Base-by-base conservation (phyloP, 2,888 invertebrate species). In the Cephus pygmeus region DNA sequence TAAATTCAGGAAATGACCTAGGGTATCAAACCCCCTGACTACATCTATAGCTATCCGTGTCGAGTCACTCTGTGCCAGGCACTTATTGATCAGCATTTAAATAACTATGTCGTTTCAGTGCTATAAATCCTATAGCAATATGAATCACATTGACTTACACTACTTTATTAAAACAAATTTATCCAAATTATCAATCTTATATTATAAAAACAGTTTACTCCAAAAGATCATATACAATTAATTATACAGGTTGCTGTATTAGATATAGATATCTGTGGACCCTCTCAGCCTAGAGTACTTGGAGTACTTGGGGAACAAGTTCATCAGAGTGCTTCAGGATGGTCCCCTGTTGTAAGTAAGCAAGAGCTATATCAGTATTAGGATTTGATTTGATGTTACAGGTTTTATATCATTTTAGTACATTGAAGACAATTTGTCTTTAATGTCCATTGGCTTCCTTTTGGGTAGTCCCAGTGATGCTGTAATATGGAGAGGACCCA, bases 401-500 rank as follows among this genome's bases (percentile, higher is more conserved):
- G 23, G 23, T 79, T 79, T 79, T 87, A 81, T 81, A 83, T 81
- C 79, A 86, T 93, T 89, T 56, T 92, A 97, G 95, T 98, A 96
- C 89, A 95, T 98, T 0, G 96, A 96, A 80, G 99, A 99, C 89
- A 99, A 99, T 92, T 93, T 99, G 73, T 96, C 96, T 11, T 93
- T 99, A 75, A 99, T 99, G 98, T 99, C 99, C 0, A 97, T 99
- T 89, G 99, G 98, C 15, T 98, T 99, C 91, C 93, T 99, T 69
- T 92, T 99, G 78, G 94, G 94, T 74, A 96, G 96, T 85, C 95
- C 96, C 0, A 97, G 98, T 89, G 98, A 98, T 90, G 99, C 99
- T 0, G 96, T 99, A n/a, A 98, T 99, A 87, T 99, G 99, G 99
- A 94, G 99, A 85, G 99, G 99, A 36, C 99, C 99, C 0, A 98